Evolutionary conservation across 1,140 invertebrate species (phyloP).

Genomic region (Plectrocnemia conspersa): DNA sequence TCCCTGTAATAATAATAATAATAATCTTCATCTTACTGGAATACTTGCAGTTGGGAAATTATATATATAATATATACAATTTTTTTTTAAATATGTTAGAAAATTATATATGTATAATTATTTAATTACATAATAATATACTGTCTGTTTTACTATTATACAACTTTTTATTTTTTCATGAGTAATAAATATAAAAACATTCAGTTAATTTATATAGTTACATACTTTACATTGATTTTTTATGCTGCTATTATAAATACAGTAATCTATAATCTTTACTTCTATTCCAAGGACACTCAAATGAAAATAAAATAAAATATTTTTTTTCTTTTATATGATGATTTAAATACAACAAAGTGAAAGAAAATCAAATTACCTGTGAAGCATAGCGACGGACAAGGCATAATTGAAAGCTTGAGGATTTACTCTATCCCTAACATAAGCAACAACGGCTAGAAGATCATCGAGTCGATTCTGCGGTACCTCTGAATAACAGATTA

Average conservation of each 20-base stretch:
- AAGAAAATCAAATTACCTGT: conserved; percentile 37
- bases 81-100: conserved; percentile 37
- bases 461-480: conserved; percentile 30
- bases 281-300: too few relatives aligned
- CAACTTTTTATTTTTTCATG: too few relatives aligned
- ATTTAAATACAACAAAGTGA: not conserved
- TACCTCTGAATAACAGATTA: too few relatives aligned
- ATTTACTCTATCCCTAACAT: conserved; percentile 41
- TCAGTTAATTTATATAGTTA: too few relatives aligned
- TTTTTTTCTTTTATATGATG: conserved; percentile 39
- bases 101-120: conserved; percentile 42
- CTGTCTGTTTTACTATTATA: too few relatives aligned
- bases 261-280: too few relatives aligned
- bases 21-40: not conserved
- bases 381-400: conserved; percentile 42
- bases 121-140: too few relatives aligned
- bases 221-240: too few relatives aligned
- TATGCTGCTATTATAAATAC: too few relatives aligned
- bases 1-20: conserved; percentile 39
- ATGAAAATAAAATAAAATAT: too few relatives aligned
- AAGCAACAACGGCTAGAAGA: conserved; percentile 39
- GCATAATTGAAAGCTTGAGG: conserved; percentile 45
- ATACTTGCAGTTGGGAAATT: conserved; percentile 38
- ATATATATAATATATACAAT: too few relatives aligned
- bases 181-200: too few relatives aligned